Evolutionary conservation across 2,797 vertebrate species (phyloP), one percentile per base, ranked within the genome.

Genomic region (Sciaenops ocellatus): DNA sequence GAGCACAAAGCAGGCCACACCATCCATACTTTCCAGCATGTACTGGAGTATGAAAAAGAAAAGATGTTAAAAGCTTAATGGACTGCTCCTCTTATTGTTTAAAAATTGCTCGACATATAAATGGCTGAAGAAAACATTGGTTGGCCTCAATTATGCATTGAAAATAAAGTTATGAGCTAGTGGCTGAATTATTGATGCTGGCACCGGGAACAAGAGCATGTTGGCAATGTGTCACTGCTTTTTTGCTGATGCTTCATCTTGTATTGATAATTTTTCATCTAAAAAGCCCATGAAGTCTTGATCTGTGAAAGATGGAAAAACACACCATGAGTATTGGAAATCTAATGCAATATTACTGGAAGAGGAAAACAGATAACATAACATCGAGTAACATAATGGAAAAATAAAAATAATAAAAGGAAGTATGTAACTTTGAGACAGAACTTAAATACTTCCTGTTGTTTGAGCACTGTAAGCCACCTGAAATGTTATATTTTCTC

Each of bases 181-280:
- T 87, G 91, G 89, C 76, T 93, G 90, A 91, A 94, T 94, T 94
- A 94, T 95, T 94, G 88, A 94, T 94, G 92, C 89, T 93, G 91
- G 92, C 92, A 93, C 81, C 78, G 50, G 85, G 83, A 92, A 91
- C 82, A 83, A 83, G 88, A 87, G 82, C 82, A 84, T 84, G 83
- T 90, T 92, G 91, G 90, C 93, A 91, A 92, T 60, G 90, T 91
- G 92, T 94, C 90, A 89, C 83, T 24, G 74, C 64, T 76, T 90
- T 94, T 93, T 83, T 90, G 91, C 94, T 94, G 93, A 94, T 91
- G 91, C 89, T 90, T 93, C 89, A 87, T 91, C 90, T 92, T 85
- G 91, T 94, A 93, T 93, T 92, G 92, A 93, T 93, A 87, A 84
- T 90, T 93, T 93, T 92, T 92, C 90, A 92, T 94, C 89, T 89